Base-by-base conservation (phyloP, 2,797 vertebrate species). In the Periparus ater region DNA sequence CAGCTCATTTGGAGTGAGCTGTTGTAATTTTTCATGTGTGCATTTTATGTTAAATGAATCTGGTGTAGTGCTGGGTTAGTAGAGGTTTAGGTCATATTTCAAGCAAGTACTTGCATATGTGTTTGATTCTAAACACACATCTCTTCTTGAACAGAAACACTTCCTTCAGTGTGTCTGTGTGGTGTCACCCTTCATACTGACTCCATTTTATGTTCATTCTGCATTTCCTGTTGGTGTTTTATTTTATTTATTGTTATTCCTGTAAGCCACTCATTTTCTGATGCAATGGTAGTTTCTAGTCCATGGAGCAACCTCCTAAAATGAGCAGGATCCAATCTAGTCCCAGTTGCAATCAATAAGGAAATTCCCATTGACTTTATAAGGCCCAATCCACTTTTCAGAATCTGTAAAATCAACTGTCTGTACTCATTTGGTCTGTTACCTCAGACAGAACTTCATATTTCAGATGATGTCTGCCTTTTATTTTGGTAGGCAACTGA, bases 171-270 rank as follows among this genome's bases (percentile, higher is more conserved):
- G 65, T 94, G 88, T 72, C 76, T 92, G 87, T 88, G 79, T 91
- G 94, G 95, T 94, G 94, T 89, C 95, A 93, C 91, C 87, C 92
- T 89, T 91, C 93, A 91, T 88, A 96, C 40, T 96, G 93, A 94
- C 93, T 95, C 32, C 44, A 90, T 96, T 96, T 95, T 93, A 81
- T 95, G 91, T 90, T 96, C 93, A 47, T 86, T 91, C 74, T 90
- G 91, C 82, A 91, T 88, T 97, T 96, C 95, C 93, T 94, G 94
- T 95, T 84, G 85, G 83, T 93, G 63, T 88, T 88, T 84, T 84
- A 82, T 93, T 97, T 96, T 83, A 94, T 58, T 96, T 96, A 85
- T 82, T 92, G 72, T 89, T 94, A 84, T 96, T 97, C 94, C 93
- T 95, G 95, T 94, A 95, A 94, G 77, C 55, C 85, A 79, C 67